A percentile compares a stretch with the other conserved stretches of the same genome.
phyloP scores from a whole-genome alignment of 2,797 vertebrate genomes.

The Crocidura indochinensis region DNA sequence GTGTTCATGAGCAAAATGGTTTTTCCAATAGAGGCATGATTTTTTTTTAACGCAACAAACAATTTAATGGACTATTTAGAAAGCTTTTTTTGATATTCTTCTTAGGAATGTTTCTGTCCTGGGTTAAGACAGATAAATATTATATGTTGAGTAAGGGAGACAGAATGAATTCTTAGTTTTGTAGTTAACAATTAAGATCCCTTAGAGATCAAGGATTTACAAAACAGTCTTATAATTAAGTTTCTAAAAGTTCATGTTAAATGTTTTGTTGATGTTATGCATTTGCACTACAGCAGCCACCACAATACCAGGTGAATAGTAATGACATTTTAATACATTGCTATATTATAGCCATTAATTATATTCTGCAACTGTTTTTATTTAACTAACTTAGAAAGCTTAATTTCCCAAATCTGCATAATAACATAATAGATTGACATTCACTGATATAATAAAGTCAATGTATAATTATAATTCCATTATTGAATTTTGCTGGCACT shows the following conservation, averaged over 20 bases:
- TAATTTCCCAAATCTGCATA: constrained; percentile 87
- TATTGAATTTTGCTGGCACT: constrained; percentile 84
- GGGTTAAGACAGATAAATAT: constrained; percentile 49
- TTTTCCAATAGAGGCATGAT: constrained; percentile 56
- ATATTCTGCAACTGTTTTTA: constrained; percentile 87
- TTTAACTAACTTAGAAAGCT: constrained; percentile 88
- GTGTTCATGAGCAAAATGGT: constrained; percentile 46
- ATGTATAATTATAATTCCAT: constrained; percentile 86
- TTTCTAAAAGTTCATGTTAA: constrained; percentile 87
- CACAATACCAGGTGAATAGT: constrained; percentile 82
- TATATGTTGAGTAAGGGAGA: constrained; percentile 44
- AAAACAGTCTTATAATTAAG: constrained; percentile 84
- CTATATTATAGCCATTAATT: constrained; percentile 87
- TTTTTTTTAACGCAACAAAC: constrained; percentile 43
- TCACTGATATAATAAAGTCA: constrained; percentile 85
- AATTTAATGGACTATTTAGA: constrained; percentile 61
- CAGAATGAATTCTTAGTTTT: constrained; percentile 71
- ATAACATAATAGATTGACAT: constrained; percentile 87
- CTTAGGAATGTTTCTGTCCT: constrained; percentile 67
- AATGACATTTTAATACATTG: constrained; percentile 88
- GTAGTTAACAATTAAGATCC: constrained; percentile 82
- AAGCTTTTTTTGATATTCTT: constrained; percentile 56
- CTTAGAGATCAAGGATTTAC: constrained; percentile 73
- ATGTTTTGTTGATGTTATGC: constrained; percentile 53
- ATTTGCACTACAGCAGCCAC: constrained; percentile 66